These are phyloP conservation scores for Steinernema hermaphroditum DNA, from an alignment of 2,888 invertebrate species.

Conservation along the genomic window DNA sequence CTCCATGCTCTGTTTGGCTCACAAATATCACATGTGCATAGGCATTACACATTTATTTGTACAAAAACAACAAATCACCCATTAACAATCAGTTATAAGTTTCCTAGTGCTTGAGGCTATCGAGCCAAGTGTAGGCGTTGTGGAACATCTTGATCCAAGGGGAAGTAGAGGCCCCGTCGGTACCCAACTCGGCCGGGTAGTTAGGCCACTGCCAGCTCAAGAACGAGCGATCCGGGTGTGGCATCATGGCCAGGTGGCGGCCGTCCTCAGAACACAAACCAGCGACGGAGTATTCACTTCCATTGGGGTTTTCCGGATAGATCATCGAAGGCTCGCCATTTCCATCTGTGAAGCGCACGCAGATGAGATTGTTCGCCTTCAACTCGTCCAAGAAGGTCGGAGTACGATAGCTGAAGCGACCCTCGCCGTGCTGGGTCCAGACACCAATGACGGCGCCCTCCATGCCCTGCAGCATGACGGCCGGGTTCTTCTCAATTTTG, in stretches of 20 bases:
- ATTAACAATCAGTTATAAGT: too few relatives aligned
- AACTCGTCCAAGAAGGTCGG: slow-evolving; percentile 65
- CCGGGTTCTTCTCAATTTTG: slow-evolving; percentile 66
- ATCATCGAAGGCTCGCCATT: slow-evolving; percentile 74
- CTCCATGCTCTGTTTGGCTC: too few relatives aligned
- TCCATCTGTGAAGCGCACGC: slow-evolving; percentile 84
- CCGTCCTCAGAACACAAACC: slow-evolving; percentile 87
- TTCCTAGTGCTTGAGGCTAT: background rate
- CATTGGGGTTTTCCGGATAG: slow-evolving; percentile 95
- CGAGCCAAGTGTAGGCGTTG: slow-evolving; percentile 74
- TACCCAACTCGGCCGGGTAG: slow-evolving; percentile 67
- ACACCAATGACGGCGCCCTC: slow-evolving; percentile 84
- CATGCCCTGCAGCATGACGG: slow-evolving; percentile 90
- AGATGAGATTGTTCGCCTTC: slow-evolving; percentile 73
- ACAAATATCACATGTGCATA: too few relatives aligned
- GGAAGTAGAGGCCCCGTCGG: slow-evolving; percentile 68
- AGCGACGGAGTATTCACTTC: slow-evolving; percentile 76
- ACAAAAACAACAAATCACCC: too few relatives aligned
- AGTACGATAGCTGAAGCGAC: slow-evolving; percentile 72
- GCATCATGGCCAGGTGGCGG: slow-evolving; percentile 95
- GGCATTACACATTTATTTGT: too few relatives aligned
- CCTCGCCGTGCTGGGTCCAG: slow-evolving; percentile 96
- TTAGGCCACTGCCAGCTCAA: slow-evolving; percentile 88
- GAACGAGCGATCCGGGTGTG: slow-evolving; percentile 84
- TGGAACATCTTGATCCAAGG: slow-evolving; percentile 91